Evolutionary conservation across 2,888 invertebrate species (phyloP).

Genomic region (Drosophila borborema): DNA sequence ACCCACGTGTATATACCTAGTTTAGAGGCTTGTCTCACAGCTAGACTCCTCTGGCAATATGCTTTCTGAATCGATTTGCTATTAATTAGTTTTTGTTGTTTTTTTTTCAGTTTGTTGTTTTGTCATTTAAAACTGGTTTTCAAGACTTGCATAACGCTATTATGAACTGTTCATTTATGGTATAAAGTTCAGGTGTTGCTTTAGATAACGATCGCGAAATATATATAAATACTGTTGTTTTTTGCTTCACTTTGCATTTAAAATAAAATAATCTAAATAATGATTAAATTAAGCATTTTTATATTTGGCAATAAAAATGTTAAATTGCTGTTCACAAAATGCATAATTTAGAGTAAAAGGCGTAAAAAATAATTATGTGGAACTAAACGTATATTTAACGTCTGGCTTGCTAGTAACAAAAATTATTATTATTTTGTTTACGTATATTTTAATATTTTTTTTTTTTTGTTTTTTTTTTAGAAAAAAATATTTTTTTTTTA

Average conservation of each 20-base stretch:
- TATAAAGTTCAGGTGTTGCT: constrained; percentile 30
- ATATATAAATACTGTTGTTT: constrained; percentile 10
- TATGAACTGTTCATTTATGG: constrained; percentile 15
- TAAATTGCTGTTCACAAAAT: not conserved
- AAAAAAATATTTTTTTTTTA: not conserved
- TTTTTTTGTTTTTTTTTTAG: not conserved
- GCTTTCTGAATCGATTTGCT: not conserved
- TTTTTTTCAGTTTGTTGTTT: not conserved
- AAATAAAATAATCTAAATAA: not conserved
- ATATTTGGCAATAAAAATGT: not conserved
- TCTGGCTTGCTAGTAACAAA: not conserved
- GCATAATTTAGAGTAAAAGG: not conserved
- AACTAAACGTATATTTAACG: not conserved
- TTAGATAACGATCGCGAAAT: not conserved
- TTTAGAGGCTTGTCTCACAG: constrained; percentile 59
- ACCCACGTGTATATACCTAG: constrained; percentile 30
- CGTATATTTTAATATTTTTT: not conserved
- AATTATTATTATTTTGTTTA: not conserved
- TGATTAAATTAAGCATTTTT: not conserved
- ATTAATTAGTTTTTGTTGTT: not conserved
- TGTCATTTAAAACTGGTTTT: constrained; percentile 22
- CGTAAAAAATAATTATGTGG: not conserved
- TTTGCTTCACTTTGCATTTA: not conserved
- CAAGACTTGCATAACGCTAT: constrained; percentile 31
- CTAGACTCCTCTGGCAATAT: constrained; percentile 13